phyloP scores from a whole-genome alignment of 2,113 vertebrate genomes.

The Sprattus sprattus region DNA sequence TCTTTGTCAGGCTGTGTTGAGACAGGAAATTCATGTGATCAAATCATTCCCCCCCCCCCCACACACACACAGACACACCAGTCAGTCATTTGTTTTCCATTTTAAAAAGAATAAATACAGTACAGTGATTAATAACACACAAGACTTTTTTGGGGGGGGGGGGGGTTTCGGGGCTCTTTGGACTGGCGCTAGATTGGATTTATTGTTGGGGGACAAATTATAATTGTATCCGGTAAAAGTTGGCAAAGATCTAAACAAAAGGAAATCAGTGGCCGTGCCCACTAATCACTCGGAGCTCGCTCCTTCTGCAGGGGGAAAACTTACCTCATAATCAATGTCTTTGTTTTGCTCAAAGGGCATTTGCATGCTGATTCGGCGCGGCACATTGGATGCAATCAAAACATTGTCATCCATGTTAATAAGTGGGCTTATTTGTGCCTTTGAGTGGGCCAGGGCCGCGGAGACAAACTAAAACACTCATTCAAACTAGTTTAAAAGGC shows the following conservation, averaged over 20 bases:
- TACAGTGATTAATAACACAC: slow-evolving; percentile 63
- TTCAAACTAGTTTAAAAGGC: slow-evolving; percentile 57
- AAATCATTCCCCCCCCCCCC: not conserved
- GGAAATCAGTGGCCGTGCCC: slow-evolving; percentile 77
- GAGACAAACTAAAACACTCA: slow-evolving; percentile 63
- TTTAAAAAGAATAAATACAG: slow-evolving; percentile 57
- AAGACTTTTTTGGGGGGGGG: slow-evolving; percentile 63
- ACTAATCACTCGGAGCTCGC: slow-evolving; percentile 76
- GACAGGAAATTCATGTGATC: not conserved
- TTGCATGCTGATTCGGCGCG: slow-evolving; percentile 75
- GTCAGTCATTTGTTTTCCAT: not conserved
- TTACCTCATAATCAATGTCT: slow-evolving; percentile 82
- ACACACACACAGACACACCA: no score
- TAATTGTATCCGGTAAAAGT: slow-evolving; percentile 80
- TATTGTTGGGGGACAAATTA: slow-evolving; percentile 79
- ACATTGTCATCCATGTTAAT: slow-evolving; percentile 74
- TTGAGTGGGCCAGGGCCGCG: slow-evolving; percentile 69
- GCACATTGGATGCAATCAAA: slow-evolving; percentile 75
- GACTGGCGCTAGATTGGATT: slow-evolving; percentile 73
- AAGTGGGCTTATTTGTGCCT: slow-evolving; percentile 60
- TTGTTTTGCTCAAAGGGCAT: slow-evolving; percentile 79
- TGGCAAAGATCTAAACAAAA: slow-evolving; percentile 79
- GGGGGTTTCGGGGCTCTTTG: slow-evolving; percentile 63
- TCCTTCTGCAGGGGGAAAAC: slow-evolving; percentile 74
- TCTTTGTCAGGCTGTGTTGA: not conserved